Conservation (phyloP, 2,113 vertebrate genomes). For the Thunnus maccoyii region DNA sequence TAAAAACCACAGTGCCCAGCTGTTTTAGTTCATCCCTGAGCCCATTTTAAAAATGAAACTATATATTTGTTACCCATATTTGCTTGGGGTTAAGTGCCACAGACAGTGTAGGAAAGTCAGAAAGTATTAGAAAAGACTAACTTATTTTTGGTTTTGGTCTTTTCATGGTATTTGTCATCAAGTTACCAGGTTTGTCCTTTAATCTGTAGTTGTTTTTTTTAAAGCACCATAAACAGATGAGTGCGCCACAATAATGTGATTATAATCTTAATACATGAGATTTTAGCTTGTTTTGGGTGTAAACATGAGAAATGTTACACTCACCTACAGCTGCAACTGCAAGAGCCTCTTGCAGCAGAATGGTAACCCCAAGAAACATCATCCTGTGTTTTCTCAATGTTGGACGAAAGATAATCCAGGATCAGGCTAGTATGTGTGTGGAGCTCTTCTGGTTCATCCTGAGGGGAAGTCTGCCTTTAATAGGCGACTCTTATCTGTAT, state of each 20-base stretch:
- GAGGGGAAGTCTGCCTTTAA: constrained; percentile 41
- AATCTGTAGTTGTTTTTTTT: neutral
- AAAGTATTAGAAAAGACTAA: neutral
- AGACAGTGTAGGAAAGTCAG: neutral
- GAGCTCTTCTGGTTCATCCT: constrained; percentile 20
- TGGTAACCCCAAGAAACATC: constrained; percentile 58
- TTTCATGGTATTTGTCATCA: neutral
- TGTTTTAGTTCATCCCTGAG: no score
- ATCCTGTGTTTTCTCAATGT: constrained; percentile 38
- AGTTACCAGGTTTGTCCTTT: neutral
- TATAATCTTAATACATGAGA: neutral
- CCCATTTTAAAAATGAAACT: neutral
- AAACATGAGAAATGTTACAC: constrained; percentile 39
- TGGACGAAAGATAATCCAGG: constrained; percentile 8
- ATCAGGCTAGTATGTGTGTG: neutral
- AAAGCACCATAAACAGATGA: neutral
- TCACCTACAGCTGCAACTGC: constrained; percentile 71
- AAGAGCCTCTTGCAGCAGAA: constrained; percentile 57
- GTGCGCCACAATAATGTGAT: neutral
- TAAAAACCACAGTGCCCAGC: neutral
- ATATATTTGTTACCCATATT: neutral
- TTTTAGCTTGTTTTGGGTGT: neutral
- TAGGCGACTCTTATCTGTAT: constrained; percentile 61
- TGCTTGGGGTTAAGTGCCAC: neutral
- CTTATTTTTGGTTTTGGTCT: no score